phyloP scores from a whole-genome alignment of 1,140 invertebrate genomes.

The Zaprionus ghesquierei region DNA sequence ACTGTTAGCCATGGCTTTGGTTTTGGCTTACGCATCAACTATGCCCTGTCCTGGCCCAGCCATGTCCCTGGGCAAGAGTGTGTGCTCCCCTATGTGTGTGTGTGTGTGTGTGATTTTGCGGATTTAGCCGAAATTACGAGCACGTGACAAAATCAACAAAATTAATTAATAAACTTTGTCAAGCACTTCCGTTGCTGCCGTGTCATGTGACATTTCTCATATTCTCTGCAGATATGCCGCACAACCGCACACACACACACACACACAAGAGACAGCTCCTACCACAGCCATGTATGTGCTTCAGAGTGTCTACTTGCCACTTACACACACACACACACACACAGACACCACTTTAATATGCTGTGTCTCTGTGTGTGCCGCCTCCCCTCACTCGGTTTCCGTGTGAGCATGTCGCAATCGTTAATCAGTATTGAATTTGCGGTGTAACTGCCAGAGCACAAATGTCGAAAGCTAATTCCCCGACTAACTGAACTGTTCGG shows the following conservation, averaged over 20 bases:
- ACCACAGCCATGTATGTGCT: not conserved
- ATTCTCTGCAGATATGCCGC: conserved; percentile 31
- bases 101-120: conserved; percentile 64
- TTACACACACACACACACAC: not conserved
- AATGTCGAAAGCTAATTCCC: conserved; percentile 32
- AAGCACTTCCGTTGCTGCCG: conserved; percentile 71
- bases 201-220: conserved; percentile 72
- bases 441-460: conserved; percentile 16
- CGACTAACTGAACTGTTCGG: not conserved
- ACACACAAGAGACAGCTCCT: not conserved
- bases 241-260: not conserved
- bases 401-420: conserved; percentile 16
- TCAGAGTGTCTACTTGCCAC: conserved; percentile 4
- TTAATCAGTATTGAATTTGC: conserved; percentile 53
- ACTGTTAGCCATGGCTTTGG: conserved; percentile 66
- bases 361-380: conserved; percentile 2
- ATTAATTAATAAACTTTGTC: conserved; percentile 81
- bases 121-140: conserved; percentile 71
- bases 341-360: conserved; percentile 22
- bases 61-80: not conserved
- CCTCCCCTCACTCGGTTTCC: not conserved
- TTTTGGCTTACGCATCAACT: conserved; percentile 44
- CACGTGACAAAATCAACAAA: conserved; percentile 81
- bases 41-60: not conserved
- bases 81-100: not conserved